A percentile compares a stretch with the other conserved stretches of the same genome.
Evolutionary conservation across 2,113 vertebrate genomes (phyloP).

Genomic region (Nanorana parkeri): DNA sequence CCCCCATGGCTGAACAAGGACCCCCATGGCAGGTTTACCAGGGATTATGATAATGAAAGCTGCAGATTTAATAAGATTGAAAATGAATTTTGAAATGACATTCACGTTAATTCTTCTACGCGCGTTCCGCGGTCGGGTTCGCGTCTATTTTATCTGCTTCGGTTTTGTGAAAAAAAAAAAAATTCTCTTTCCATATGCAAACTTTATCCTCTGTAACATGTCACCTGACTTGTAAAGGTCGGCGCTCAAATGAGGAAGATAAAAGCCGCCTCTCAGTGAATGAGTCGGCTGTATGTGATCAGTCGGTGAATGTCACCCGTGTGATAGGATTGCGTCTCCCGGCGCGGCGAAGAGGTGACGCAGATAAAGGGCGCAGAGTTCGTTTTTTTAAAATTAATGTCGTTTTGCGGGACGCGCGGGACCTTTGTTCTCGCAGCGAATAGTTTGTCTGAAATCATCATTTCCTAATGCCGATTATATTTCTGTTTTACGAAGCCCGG

Average conservation of each 20-base stretch:
- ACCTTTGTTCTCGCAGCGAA: background rate
- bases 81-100: too few species aligned
- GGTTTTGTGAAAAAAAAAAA: too few species aligned
- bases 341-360: background rate
- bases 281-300: background rate
- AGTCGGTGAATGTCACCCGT: background rate
- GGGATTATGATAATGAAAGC: too few species aligned
- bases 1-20: too few species aligned
- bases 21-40: too few species aligned
- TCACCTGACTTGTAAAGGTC: background rate
- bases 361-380: background rate
- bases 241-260: slow-evolving; percentile 10
- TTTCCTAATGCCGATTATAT: background rate
- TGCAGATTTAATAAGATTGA: too few species aligned
- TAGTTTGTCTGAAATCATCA: background rate
- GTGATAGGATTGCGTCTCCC: background rate
- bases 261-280: background rate
- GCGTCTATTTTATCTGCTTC: too few species aligned
- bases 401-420: background rate
- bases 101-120: too few species aligned
- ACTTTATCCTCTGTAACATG: background rate
- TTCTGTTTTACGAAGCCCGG: background rate
- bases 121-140: too few species aligned
- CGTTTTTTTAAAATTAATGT: background rate
- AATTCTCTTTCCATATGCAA: background rate